phyloP scores from a whole-genome alignment of 2,113 vertebrate genomes.

The Eurypyga helias region DNA sequence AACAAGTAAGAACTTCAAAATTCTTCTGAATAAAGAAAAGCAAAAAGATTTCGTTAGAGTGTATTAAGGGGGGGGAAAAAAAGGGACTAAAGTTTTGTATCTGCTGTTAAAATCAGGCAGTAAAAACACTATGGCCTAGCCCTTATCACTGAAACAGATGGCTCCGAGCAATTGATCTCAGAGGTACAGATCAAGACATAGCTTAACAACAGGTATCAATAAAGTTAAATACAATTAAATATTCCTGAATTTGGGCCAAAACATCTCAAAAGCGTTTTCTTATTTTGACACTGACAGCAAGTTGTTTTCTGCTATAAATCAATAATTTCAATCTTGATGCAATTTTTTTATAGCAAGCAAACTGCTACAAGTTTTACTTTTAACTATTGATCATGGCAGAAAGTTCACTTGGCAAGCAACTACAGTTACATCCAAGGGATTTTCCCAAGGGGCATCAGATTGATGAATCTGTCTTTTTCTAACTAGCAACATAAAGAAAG shows the following conservation, averaged over 20 bases:
- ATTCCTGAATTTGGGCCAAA: neutral
- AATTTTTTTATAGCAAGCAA: neutral
- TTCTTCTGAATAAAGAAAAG: neutral
- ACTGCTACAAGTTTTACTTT: neutral
- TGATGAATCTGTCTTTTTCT: neutral
- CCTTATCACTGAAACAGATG: neutral
- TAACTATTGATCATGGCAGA: slow-evolving; percentile 8
- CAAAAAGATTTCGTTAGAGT: neutral
- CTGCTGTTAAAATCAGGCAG: neutral
- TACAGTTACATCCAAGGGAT: neutral
- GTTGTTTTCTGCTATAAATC: neutral
- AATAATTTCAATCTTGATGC: neutral
- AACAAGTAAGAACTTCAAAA: neutral
- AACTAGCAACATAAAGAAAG: neutral
- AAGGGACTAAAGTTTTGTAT: neutral
- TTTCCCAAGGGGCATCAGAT: slow-evolving; percentile 8
- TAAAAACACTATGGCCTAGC: neutral
- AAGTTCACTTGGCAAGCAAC: slow-evolving; percentile 20
- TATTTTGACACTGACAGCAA: neutral
- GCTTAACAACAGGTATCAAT: neutral
- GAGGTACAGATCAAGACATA: neutral
- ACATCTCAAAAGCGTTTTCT: neutral
- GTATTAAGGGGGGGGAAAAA: neutral
- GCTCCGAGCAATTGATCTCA: neutral
- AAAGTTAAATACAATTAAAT: neutral